A percentile compares a stretch with the other conserved stretches of the same genome.
Evolutionary conservation across 2,797 vertebrate genomes (phyloP).

Genomic region (Pseudocheirus occidentalis): DNA sequence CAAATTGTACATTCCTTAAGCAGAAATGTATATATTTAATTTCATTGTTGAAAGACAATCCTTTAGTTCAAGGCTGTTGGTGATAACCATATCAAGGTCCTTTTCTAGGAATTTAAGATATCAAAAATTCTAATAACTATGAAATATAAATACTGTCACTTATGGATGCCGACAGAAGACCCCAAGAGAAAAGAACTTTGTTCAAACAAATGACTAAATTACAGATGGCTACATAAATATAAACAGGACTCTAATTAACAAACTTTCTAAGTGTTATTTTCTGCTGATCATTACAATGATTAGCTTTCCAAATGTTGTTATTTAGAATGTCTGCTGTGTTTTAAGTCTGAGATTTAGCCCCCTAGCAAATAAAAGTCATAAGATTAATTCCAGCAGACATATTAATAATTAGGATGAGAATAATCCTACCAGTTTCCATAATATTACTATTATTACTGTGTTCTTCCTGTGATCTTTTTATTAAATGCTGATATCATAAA

Average conservation of each 20-base stretch:
- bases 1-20: conserved; percentile 16
- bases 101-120: conserved; percentile 10
- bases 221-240: conserved; percentile 10
- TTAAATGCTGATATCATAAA: conserved; percentile 41
- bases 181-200: conserved; percentile 18
- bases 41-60: conserved; percentile 24
- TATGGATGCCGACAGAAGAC: conserved; percentile 8
- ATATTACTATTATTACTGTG: conserved; percentile 20
- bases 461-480: background rate
- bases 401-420: conserved; percentile 25
- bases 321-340: conserved; percentile 4
- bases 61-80: background rate
- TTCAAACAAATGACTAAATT: conserved; percentile 37
- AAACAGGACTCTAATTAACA: conserved; percentile 11
- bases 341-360: conserved; percentile 23
- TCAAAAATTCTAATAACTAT: conserved; percentile 1
- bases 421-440: conserved; percentile 12
- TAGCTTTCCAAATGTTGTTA: background rate
- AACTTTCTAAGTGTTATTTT: conserved; percentile 22
- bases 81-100: background rate
- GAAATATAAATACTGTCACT: conserved; percentile 24
- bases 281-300: background rate
- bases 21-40: background rate
- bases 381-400: conserved; percentile 18
- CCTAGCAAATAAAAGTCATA: background rate